These are phyloP conservation scores for Alexandromys fortis DNA, from an alignment of 2,113 vertebrate genomes.

Conservation along the genomic window DNA sequence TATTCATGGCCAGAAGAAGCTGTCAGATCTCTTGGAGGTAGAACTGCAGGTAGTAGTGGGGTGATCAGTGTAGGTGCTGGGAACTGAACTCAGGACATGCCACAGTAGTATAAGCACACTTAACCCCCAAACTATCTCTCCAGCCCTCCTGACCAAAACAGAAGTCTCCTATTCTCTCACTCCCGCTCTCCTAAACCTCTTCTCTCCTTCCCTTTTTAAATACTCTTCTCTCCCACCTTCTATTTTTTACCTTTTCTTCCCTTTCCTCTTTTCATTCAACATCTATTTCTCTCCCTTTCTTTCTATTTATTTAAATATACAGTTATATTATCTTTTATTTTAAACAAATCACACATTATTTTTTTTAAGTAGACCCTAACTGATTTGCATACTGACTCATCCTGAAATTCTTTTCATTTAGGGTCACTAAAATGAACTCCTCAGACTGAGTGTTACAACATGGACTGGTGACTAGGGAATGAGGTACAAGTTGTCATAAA, in stretches of 20 bases:
- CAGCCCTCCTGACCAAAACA: neutral
- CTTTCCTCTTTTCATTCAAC: neutral
- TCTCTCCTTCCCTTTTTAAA: neutral
- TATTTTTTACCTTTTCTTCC: neutral
- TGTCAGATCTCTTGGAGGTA: neutral
- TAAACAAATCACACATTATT: neutral
- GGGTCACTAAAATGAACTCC: neutral
- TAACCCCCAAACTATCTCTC: neutral
- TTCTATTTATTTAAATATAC: neutral
- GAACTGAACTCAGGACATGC: neutral
- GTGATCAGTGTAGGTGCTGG: neutral
- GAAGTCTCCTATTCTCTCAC: neutral
- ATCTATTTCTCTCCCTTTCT: neutral
- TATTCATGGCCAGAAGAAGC: neutral
- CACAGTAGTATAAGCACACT: neutral
- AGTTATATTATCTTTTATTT: neutral
- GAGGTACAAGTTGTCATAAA: neutral
- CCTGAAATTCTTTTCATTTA: neutral
- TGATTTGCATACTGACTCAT: neutral
- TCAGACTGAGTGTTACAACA: neutral
- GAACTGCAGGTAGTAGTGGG: neutral
- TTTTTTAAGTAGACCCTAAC: neutral
- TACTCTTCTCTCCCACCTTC: neutral
- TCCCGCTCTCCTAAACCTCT: no score
- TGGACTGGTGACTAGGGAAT: neutral